Evolutionary conservation across 2,888 invertebrate genomes (phyloP).

Genomic region (Ashinkailepas kermadecensis): DNA sequence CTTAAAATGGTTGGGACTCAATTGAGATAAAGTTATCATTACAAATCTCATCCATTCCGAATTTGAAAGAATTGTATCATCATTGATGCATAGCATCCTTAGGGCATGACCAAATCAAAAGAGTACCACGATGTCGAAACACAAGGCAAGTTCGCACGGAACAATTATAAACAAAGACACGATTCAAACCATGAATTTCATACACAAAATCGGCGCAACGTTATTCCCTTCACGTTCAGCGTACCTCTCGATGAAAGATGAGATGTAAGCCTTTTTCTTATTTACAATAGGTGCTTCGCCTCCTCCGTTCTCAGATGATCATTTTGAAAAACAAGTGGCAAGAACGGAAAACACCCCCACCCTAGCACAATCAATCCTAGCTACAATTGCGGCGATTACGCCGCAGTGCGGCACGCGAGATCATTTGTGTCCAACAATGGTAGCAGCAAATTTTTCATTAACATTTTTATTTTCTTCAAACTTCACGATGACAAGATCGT

Average conservation of each 20-base stretch:
- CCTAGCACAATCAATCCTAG: no score
- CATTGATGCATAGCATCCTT: no score
- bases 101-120: background rate
- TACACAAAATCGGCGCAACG: background rate
- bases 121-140: background rate
- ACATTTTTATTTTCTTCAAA: background rate
- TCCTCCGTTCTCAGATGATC: no score
- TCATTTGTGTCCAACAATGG: background rate
- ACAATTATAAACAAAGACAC: background rate
- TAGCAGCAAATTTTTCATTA: background rate
- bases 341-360: no score
- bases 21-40: no score
- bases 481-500: no score
- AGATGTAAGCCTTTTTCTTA: background rate
- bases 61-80: no score
- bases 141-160: background rate
- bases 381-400: background rate
- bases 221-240: background rate
- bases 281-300: background rate
- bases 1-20: background rate
- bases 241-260: background rate
- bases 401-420: slow-evolving; percentile 12
- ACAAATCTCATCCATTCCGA: no score
- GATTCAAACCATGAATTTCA: background rate
- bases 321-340: no score